Evolutionary conservation across 1,140 invertebrate species (phyloP), one percentile per base, ranked within the genome.

Genomic region (Drosophila pectinifera): DNA sequence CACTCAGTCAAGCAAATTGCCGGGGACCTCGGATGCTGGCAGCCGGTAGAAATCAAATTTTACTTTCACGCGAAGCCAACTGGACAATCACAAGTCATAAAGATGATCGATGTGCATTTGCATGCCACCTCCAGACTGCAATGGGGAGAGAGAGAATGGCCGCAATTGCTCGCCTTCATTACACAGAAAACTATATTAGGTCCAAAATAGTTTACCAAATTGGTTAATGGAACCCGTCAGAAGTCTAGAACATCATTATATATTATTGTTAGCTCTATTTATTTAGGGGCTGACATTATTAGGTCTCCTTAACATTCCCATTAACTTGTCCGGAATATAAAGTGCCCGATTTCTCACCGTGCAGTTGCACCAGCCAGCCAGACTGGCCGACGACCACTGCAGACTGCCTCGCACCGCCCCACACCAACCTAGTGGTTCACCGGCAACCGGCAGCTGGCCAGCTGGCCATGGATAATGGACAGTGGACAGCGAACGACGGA

Each of bases 41-140:
- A 75, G 58, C 72, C 69, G 79, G 68, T 77, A 63, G 61, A 67
- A 82, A 88, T 83, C 59, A 76, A 86, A 88, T 88, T 88, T 89
- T 88, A 88, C 84, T 88, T 88, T 88, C 85, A 84, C 84, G 59
- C 48, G 70, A 62, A 65, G 59, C 55, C 80, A 84, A 84, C 63
- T 79, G 73, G 59, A 81, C 78, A 86, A 86, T 78, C 59, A 48
- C 74, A 78, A 82, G 76, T 73, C 83, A 89, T 69, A 68, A 80
- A 80, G 67, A 83, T 86, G 83, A 88, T 88, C 84, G 83, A 88
- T 88, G 83, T 88, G 84, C 83, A 88, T 88, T 82, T 88, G 80
- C 84, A 88, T 88, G 68, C 82, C 68, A 70, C 65, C 43, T 61
- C 36, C 49, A 65, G 31, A 53, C 48, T 54, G 70, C 63, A 61